Evolutionary conservation across 2,797 vertebrate genomes (phyloP), one percentile per base, ranked within the genome.

Genomic region (Arctocebus calabarensis): DNA sequence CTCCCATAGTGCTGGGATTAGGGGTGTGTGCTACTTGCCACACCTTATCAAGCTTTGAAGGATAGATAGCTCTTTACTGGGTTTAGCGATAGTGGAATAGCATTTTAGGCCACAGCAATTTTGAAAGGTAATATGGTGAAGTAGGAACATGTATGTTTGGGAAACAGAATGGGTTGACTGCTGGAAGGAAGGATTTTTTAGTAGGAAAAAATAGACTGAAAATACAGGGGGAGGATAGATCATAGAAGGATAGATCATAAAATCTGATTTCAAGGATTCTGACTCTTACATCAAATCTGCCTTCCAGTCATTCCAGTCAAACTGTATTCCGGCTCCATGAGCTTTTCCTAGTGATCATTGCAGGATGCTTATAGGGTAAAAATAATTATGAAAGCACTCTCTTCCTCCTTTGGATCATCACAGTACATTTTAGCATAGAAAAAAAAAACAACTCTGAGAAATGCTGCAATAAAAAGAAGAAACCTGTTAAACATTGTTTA

Each of bases 141-240:
- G 77, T 16, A 22, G 25, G 17, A 73, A 43, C 2, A 23, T 22
- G 8, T 66, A 66, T 77, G 52, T 66, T 64, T 75, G 25, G 34
- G 12, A 71, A 88, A 37, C 37, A 85, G 57, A 92, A 43, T 32
- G 74, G 32, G 2, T 13, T 27, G 57, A 25, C 5, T 92, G 81
- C 27, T 55, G 4, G 45, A 66, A 66, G 22, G 6, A 66, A 96
- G 55, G 52, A 40, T 84, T 85, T 82, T 55, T 79, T 45, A 48
- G 43, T 59, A 90, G 59, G 13, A 92, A 92, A 90, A 92, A 92
- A 90, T 27, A 43, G 23, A 55, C 43, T 12, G 37, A 79, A 84
- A 87, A 84, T 29, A 40, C 3, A 52, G 32, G 22, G 25, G 29
- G 3, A 17, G 14, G 13, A 61, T 16, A 73, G 22, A 74, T 75